Conservation (phyloP, 1,140 invertebrate species). For the Drosophila micromelanica region DNA sequence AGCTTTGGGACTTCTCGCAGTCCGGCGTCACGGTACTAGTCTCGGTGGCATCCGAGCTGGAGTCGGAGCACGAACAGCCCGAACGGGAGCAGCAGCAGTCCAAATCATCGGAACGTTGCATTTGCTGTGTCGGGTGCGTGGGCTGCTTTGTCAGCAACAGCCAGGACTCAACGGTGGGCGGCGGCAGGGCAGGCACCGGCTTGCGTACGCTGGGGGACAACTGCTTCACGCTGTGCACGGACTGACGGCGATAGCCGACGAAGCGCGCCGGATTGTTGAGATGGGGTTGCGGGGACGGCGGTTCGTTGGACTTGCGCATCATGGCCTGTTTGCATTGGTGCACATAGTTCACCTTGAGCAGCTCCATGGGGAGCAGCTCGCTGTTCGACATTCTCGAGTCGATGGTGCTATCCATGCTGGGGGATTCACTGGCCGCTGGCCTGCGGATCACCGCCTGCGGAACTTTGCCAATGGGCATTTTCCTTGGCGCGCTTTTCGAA, state of each 20-base stretch:
- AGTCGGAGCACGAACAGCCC: slow-evolving; percentile 42
- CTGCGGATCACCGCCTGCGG: slow-evolving; percentile 28
- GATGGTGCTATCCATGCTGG: slow-evolving; percentile 58
- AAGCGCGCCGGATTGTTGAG: slow-evolving; percentile 57
- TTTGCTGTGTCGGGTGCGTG: background rate
- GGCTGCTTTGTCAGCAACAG: slow-evolving; percentile 49
- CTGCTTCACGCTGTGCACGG: slow-evolving; percentile 1
- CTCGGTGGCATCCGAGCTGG: slow-evolving; percentile 38
- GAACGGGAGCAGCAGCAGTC: slow-evolving; percentile 47
- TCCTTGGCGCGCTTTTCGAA: slow-evolving; percentile 19
- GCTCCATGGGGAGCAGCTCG: slow-evolving; percentile 77
- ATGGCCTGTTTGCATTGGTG: slow-evolving; percentile 75
- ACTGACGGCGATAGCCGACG: slow-evolving; percentile 43
- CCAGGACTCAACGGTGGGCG: slow-evolving; percentile 69
- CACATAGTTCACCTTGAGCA: slow-evolving; percentile 79
- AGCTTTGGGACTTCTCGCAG: slow-evolving; percentile 62
- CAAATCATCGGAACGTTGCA: background rate
- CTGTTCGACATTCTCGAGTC: slow-evolving; percentile 64
- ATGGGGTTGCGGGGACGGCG: slow-evolving; percentile 21
- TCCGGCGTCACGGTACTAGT: slow-evolving; percentile 43
- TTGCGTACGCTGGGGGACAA: slow-evolving; percentile 19
- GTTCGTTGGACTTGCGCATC: slow-evolving; percentile 60
- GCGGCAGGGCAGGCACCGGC: slow-evolving; percentile 25
- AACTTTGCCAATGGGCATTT: slow-evolving; percentile 67
- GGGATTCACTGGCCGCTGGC: slow-evolving; percentile 30